Evolutionary conservation across 2,888 invertebrate genomes (phyloP).

Genomic region (Gisinianus flammeolus): DNA sequence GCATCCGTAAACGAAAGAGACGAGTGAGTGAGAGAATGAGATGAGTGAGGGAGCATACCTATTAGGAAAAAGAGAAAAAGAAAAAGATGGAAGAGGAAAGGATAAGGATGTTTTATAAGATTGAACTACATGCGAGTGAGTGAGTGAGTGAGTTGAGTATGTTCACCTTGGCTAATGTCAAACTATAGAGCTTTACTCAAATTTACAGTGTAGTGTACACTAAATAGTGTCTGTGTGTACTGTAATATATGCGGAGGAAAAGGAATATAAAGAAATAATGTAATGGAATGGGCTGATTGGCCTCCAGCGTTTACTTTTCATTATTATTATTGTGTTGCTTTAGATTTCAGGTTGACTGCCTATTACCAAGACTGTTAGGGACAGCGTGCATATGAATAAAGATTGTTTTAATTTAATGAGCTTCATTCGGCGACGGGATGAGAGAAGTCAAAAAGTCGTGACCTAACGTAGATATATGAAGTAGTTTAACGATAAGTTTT

Average conservation of each 20-base stretch:
- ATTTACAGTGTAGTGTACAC: background rate
- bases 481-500: constrained; percentile 22
- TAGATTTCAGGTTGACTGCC: background rate
- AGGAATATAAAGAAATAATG: background rate
- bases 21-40: no score
- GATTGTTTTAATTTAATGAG: constrained; percentile 24
- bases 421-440: constrained; percentile 1
- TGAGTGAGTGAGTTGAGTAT: no score
- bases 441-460: constrained; percentile 37
- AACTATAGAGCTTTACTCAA: no score
- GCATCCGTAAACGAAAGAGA: no score
- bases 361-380: background rate
- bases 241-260: background rate
- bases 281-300: background rate
- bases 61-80: no score
- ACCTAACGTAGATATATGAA: constrained; percentile 32
- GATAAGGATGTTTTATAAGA: no score
- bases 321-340: background rate
- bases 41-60: no score
- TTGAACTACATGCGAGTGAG: no score
- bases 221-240: background rate
- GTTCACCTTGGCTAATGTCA: no score
- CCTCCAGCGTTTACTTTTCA: background rate
- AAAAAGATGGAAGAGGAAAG: no score
- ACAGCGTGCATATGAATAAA: background rate